Base-by-base conservation (phyloP, 1,140 invertebrate species). In the Drosophila arawakana region DNA sequence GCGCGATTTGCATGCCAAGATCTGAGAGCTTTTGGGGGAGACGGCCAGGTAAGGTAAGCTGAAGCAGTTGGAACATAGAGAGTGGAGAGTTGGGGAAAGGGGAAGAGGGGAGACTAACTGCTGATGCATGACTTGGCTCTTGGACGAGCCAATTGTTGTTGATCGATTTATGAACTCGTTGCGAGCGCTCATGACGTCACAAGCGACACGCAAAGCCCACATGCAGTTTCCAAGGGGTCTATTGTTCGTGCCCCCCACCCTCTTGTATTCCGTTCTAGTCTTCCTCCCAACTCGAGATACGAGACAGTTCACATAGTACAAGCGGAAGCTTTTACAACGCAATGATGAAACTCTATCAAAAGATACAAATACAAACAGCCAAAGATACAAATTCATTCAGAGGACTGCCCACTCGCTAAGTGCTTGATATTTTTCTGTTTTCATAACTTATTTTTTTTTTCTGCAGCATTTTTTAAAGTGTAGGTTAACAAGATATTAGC, bases 141-240 rank as follows among this genome's bases (percentile, higher is more conserved):
- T 41, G 73, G 81, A 74, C 71, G 76, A 80, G 83, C 78, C 77
- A 76, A 79, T 76, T 80, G 77, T 55, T 77, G 69, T 63, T 88
- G 84, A 88, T 88, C 84, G 84, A 89, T 88, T 88, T 88, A 88
- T 89, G 80, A 88, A 88, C 80, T 88, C 73, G 80, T 73, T 60
- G 47, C 30, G 55, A 57, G 72, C 61, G 44, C 54, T 55, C 55
- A 80, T 88, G 84, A 89, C 84, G 84, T 88, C 84, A 88, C 80
- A 83, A 65, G 44, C 59, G 43, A 35, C 63, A 50, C 59, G 50
- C 68, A 41, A 60, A 71, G 50, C 77, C 77, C 72, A 79, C 65
- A 80, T 65, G 58, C 52, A 58, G 61, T 60, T 60, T 44, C 63
- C 50, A 78, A 39, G 60, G 57, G 7, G 18, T 61, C 77, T 71